Conservation (phyloP, 2,797 vertebrate genomes). For the Ciconia nigra region DNA sequence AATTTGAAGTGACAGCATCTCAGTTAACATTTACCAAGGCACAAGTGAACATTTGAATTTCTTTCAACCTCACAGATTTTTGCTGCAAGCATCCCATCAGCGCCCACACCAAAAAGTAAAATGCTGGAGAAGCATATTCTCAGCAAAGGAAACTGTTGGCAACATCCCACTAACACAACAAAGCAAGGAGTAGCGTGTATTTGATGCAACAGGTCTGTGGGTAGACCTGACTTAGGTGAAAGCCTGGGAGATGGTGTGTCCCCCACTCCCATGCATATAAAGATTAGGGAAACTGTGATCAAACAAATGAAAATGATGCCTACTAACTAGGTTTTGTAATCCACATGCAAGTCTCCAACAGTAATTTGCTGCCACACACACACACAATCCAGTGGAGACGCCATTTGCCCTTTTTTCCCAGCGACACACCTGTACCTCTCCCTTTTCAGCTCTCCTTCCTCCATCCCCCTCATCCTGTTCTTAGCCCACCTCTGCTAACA, state of each 20-base stretch:
- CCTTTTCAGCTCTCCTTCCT: not conserved
- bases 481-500: not conserved
- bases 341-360: not conserved
- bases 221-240: not conserved
- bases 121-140: not conserved
- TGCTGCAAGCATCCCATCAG: not conserved
- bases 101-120: not conserved
- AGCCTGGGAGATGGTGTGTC: not conserved
- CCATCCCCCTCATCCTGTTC: not conserved
- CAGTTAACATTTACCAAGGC: not conserved
- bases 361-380: not conserved
- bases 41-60: not conserved
- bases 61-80: not conserved
- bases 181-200: rapidly evolving
- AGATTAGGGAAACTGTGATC: not conserved
- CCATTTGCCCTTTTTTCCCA: not conserved
- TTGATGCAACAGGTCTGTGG: not conserved
- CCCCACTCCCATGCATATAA: rapidly evolving
- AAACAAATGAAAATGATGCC: not conserved
- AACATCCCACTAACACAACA: not conserved
- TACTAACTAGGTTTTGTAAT: not conserved
- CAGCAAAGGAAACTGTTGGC: not conserved
- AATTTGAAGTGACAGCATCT: not conserved
- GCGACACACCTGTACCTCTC: not conserved
- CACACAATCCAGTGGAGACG: not conserved